Base-by-base conservation (phyloP, 2,888 invertebrate species). In the Cremastinae sp. region DNA sequence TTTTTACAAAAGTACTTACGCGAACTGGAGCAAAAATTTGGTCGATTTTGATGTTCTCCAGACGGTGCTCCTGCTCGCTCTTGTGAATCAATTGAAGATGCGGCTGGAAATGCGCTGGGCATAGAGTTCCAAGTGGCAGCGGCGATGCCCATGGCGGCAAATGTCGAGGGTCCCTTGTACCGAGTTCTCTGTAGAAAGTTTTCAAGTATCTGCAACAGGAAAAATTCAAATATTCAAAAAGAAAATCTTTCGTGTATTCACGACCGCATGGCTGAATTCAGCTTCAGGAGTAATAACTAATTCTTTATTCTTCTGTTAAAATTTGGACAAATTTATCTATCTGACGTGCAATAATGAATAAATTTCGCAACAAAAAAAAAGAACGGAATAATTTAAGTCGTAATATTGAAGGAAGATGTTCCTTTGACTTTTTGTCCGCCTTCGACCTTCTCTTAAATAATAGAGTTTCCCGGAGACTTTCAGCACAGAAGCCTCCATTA, bases 71-170 rank as follows among this genome's bases (percentile, higher is more conserved):
- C 81, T 87, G 87, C 66, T 87, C 87, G 81, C 86, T 87, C 68
- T 87, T 87, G 84, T 87, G 87, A 14, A 87, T 89, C 80, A 91
- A 83, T 78, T 90, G 90, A 39, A 91, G 83, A 58, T 91, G 90
- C n/a, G 91, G 91, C 79, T 91, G 90, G 82, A 91, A 90, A 81
- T 90, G 90, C 47, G 91, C 91, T n/a, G 91, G 90, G 80, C 91
- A 91, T 53, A 91, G 87, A 22, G 90, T 90, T 65, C 91, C 91
- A 12, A 90, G 89, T 3, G 91, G 90, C 66, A 91, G 85, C 2
- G 90, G 90, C 59, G 90, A 90, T 18, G 91, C 90, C 91, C 91
- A 91, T 73, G 89, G 87, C 53, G 91, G 91, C 66, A 90, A 88
- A 78, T 90, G 89, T 75, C 90, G 90, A 69, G 89, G 89, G 77